phyloP scores from a whole-genome alignment of 1,140 invertebrate genomes.

The Alviniconcha marisindica region DNA sequence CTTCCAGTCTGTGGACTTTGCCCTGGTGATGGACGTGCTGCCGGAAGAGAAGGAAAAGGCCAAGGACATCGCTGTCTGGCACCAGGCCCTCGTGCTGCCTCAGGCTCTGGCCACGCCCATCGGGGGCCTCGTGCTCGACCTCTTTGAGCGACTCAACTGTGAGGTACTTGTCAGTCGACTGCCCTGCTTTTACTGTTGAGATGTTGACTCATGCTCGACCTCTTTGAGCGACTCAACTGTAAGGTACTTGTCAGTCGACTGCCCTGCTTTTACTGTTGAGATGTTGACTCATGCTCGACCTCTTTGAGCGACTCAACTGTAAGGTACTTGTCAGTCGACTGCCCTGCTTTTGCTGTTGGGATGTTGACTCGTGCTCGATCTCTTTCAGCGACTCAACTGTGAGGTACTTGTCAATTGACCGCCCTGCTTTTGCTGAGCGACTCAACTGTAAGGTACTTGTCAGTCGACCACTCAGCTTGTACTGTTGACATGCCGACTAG shows the following conservation, averaged over 20 bases:
- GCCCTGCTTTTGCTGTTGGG: not conserved
- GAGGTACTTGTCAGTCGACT: conserved; percentile 37
- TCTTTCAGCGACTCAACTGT: conserved; percentile 73
- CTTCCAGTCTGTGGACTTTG: conserved; percentile 74
- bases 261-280: conserved; percentile 53
- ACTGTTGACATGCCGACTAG: no score
- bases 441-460: conserved; percentile 64
- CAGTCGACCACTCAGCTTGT: not conserved
- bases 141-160: conserved; percentile 73
- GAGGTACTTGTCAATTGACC: conserved; percentile 33
- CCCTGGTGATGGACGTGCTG: conserved; percentile 74
- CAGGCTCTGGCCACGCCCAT: conserved; percentile 73
- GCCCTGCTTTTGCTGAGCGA: conserved; percentile 40
- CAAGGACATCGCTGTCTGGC: conserved; percentile 75
- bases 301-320: conserved; percentile 73
- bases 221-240: conserved; percentile 73
- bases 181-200: not conserved
- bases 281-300: conserved; percentile 70
- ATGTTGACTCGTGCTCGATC: conserved; percentile 67
- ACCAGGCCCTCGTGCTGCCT: conserved; percentile 72
- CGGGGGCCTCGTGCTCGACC: conserved; percentile 70
- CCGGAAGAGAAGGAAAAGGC: conserved; percentile 71
- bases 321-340: conserved; percentile 33
- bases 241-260: conserved; percentile 37
- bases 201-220: conserved; percentile 70